phyloP scores from a whole-genome alignment of 2,888 invertebrate genomes.

The Hemicrepidius hirtus region DNA sequence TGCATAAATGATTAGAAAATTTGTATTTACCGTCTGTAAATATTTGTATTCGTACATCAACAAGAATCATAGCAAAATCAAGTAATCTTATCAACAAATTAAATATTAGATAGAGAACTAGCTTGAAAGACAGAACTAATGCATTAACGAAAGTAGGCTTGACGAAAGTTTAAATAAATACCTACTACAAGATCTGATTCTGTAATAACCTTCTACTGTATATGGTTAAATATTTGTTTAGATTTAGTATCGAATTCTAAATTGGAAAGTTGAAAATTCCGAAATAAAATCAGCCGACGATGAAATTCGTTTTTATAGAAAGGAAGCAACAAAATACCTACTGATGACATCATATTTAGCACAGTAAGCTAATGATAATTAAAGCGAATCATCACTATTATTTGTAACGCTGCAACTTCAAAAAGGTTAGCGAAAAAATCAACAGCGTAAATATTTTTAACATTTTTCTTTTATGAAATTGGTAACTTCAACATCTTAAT shows the following conservation, averaged over 20 bases:
- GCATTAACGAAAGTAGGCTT: not conserved
- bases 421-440: too few relatives aligned
- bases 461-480: too few relatives aligned
- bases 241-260: slow-evolving; percentile 1
- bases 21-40: not conserved
- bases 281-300: slow-evolving; percentile 1
- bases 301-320: not conserved
- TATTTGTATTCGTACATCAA: not conserved
- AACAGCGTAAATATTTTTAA: too few relatives aligned
- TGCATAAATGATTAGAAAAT: too few relatives aligned
- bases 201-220: too few relatives aligned
- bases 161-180: not conserved
- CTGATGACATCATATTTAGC: slow-evolving; percentile 22
- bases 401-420: slow-evolving; percentile 7
- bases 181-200: too few relatives aligned
- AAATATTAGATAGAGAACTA: not conserved
- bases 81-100: slow-evolving; percentile 8
- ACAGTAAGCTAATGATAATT: slow-evolving; percentile 13
- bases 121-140: not conserved
- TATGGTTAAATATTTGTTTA: too few relatives aligned
- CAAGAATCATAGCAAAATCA: not conserved
- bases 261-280: not conserved
- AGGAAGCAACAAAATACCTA: slow-evolving; percentile 5
- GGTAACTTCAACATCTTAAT: too few relatives aligned
- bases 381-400: slow-evolving; percentile 24